Evolutionary conservation across 2,797 vertebrate species (phyloP).

Genomic region (Tarsius wallacei): DNA sequence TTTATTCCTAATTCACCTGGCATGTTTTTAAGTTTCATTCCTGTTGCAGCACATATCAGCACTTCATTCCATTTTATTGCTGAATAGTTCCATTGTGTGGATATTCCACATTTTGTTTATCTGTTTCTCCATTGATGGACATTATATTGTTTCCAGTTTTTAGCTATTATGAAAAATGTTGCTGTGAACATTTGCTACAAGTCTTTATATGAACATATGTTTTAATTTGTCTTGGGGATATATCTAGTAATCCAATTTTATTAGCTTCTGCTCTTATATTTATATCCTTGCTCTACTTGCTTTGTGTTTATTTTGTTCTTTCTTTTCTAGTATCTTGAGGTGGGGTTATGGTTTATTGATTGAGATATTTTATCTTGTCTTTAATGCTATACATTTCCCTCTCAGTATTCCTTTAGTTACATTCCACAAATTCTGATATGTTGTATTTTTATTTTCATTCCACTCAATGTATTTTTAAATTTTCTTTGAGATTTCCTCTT

Average conservation of each 20-base stretch:
- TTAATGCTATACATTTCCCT: too few relatives aligned
- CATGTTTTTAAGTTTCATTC: background rate
- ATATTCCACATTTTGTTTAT: background rate
- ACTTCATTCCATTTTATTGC: background rate
- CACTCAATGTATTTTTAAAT: too few relatives aligned
- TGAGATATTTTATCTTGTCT: too few relatives aligned
- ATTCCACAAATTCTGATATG: too few relatives aligned
- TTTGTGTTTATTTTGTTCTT: too few relatives aligned
- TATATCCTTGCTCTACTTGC: too few relatives aligned
- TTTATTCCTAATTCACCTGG: background rate
- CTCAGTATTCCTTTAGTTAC: too few relatives aligned
- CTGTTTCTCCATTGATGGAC: background rate
- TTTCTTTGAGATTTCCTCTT: too few relatives aligned
- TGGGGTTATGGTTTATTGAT: too few relatives aligned
- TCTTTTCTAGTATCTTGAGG: too few relatives aligned
- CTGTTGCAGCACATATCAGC: background rate
- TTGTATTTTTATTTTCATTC: too few relatives aligned
- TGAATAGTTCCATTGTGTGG: background rate
- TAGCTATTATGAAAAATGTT: too few relatives aligned
- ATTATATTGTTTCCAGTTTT: background rate
- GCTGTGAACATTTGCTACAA: background rate
- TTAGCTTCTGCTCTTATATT: background rate
- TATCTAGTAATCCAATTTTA: background rate
- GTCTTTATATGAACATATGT: background rate
- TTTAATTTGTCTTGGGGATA: slow-evolving; percentile 13